Conservation (phyloP, 2,113 vertebrate species). For the Paedocypris sp. region DNA sequence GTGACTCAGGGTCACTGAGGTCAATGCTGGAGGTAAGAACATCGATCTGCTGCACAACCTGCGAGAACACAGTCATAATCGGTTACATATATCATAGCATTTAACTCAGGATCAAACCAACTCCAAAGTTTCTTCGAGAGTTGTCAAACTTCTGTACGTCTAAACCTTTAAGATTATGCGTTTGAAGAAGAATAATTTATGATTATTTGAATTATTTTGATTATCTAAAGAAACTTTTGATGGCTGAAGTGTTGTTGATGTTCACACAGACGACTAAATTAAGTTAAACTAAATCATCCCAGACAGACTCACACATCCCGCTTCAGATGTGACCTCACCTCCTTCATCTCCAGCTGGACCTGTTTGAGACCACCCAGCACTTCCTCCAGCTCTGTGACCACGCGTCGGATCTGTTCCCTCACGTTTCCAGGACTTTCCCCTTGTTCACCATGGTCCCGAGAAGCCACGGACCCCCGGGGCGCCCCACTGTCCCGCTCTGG, state of each 20-base stretch:
- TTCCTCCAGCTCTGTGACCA: slow-evolving; percentile 62
- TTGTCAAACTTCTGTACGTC: too few species aligned
- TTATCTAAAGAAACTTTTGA: too few species aligned
- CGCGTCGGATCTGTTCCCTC: slow-evolving; percentile 61
- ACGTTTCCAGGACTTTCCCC: slow-evolving; percentile 46
- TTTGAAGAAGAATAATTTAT: too few species aligned
- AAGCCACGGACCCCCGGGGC: background rate
- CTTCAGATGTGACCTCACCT: slow-evolving; percentile 49
- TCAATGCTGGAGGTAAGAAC: slow-evolving; percentile 58
- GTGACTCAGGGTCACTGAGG: slow-evolving; percentile 39
- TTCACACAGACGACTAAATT: too few species aligned
- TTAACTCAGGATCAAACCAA: too few species aligned
- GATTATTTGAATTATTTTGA: too few species aligned
- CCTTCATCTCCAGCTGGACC: slow-evolving; percentile 68
- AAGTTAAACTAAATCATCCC: too few species aligned
- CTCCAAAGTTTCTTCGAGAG: too few species aligned
- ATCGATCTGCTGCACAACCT: slow-evolving; percentile 67
- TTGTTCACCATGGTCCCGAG: slow-evolving; percentile 35
- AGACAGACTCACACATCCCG: background rate
- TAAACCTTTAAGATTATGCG: too few species aligned
- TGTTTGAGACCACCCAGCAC: slow-evolving; percentile 66
- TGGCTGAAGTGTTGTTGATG: too few species aligned
- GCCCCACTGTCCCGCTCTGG: slow-evolving; percentile 3
- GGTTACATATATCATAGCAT: background rate
- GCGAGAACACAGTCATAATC: slow-evolving; percentile 30